Percentiles rank a stretch among this genome's conserved stretches.
phyloP scores from a whole-genome alignment of 2,113 vertebrate species.

The Hippoglossus stenolepis region DNA sequence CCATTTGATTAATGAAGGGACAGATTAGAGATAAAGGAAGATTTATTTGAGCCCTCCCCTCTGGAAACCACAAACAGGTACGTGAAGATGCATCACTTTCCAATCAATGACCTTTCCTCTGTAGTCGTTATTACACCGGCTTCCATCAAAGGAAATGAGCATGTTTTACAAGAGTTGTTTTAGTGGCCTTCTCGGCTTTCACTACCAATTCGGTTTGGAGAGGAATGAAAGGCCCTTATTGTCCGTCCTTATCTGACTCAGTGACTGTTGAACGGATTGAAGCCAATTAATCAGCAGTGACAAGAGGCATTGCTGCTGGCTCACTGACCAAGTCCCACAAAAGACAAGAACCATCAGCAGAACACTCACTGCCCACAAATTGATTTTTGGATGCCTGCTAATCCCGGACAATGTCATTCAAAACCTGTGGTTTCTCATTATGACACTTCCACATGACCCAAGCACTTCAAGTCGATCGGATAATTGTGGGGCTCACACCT shows the following conservation, averaged over 20 bases:
- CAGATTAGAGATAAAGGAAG: constrained; percentile 74
- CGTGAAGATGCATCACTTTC: constrained; percentile 42
- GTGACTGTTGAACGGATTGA: constrained; percentile 66
- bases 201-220: constrained; percentile 40
- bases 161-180: constrained; percentile 68
- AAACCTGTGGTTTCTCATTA: constrained; percentile 48
- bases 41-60: constrained; percentile 65
- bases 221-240: constrained; percentile 69
- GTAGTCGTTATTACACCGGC: constrained; percentile 37
- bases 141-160: constrained; percentile 66
- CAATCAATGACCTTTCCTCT: constrained; percentile 64
- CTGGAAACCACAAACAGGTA: constrained; percentile 60
- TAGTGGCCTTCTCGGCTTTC: constrained; percentile 44
- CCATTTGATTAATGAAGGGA: constrained; percentile 81
- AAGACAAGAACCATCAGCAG: constrained; percentile 61
- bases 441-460: constrained; percentile 22
- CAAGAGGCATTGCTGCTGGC: constrained; percentile 66
- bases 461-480: constrained; percentile 14
- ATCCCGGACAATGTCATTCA: constrained; percentile 41
- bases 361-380: constrained; percentile 62
- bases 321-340: constrained; percentile 68
- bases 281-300: constrained; percentile 74
- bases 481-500: background rate
- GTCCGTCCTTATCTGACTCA: constrained; percentile 75
- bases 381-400: constrained; percentile 56